Conservation (phyloP, 2,113 vertebrate genomes). For the Ophthalmolycus amberensis region DNA sequence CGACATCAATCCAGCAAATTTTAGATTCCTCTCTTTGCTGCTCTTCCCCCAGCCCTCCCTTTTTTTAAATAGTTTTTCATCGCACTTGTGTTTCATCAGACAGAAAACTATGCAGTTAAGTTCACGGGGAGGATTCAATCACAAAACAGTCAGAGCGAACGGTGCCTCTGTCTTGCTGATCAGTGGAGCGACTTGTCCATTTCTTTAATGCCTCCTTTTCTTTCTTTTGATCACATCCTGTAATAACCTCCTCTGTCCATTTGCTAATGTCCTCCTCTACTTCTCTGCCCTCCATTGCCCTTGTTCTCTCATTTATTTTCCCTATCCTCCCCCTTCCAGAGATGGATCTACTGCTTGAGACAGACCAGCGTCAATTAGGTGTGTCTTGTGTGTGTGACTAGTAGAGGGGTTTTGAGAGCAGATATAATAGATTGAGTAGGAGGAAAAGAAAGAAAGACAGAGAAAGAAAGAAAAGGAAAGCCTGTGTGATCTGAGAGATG, state of each 20-base stretch:
- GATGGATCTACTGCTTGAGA: constrained; percentile 5
- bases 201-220: constrained; percentile 15
- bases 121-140: constrained; percentile 1
- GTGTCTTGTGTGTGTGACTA: constrained; percentile 20
- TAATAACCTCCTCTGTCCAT: constrained; percentile 40
- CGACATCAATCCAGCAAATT: constrained; percentile 26
- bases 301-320: constrained; percentile 40
- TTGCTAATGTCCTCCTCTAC: constrained; percentile 36
- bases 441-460: constrained; percentile 11
- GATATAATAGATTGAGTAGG: constrained; percentile 22
- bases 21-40: constrained; percentile 2
- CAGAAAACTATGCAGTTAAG: constrained; percentile 7
- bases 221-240: constrained; percentile 29
- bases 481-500: constrained; percentile 29
- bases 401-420: constrained; percentile 9
- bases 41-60: not conserved
- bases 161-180: constrained; percentile 11
- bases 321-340: constrained; percentile 15
- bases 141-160: not conserved
- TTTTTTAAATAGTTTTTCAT: not conserved
- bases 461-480: constrained; percentile 8
- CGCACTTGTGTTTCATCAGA: constrained; percentile 8
- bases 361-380: constrained; percentile 40
- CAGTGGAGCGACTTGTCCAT: not conserved
- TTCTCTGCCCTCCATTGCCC: constrained; percentile 39